Evolutionary conservation across 2,113 vertebrate genomes (phyloP).

Genomic region (Cyphomyrus plagiostoma): DNA sequence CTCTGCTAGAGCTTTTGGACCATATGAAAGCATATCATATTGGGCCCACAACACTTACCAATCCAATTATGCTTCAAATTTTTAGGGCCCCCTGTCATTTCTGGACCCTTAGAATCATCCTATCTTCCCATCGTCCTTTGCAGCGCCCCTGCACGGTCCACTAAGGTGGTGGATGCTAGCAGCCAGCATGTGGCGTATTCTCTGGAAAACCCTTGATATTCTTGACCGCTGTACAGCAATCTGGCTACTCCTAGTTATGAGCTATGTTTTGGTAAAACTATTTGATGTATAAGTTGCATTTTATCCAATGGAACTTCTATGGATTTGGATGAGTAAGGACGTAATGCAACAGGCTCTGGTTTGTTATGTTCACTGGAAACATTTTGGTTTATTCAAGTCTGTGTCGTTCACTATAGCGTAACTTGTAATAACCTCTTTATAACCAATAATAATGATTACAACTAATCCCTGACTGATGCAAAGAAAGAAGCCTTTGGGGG

Average conservation of each 20-base stretch:
- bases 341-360: background rate
- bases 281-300: background rate
- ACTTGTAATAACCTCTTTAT: background rate
- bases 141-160: background rate
- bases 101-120: background rate
- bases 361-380: background rate
- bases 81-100: background rate
- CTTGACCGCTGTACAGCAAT: background rate
- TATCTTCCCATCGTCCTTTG: background rate
- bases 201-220: background rate
- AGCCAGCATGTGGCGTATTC: background rate
- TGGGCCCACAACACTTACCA: background rate
- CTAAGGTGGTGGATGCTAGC: background rate
- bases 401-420: background rate
- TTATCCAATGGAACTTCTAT: background rate
- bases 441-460: background rate
- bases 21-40: too few species aligned
- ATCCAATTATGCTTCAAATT: background rate
- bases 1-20: background rate
- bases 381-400: background rate
- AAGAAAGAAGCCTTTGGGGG: background rate
- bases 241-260: background rate
- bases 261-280: background rate
- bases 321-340: background rate
- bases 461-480: background rate